Conservation (phyloP, 1,140 invertebrate species). For the Monochamus saltuarius region DNA sequence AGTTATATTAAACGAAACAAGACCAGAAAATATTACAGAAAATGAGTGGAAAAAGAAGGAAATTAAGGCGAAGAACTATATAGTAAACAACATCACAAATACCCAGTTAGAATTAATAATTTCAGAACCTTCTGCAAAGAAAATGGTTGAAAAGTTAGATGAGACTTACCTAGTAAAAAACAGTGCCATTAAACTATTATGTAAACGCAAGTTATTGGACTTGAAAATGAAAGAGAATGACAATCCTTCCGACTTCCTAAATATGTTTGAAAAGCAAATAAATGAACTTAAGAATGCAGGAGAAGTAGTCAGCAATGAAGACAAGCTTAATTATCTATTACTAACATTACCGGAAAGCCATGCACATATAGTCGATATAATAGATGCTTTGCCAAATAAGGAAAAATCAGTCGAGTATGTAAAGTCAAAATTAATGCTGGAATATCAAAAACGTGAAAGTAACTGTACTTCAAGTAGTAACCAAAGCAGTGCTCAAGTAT, state of each 20-base stretch:
- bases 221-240: constrained; percentile 19
- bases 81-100: neutral
- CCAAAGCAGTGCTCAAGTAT: too few relatives aligned
- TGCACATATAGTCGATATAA: too few relatives aligned
- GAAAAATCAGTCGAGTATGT: constrained; percentile 24
- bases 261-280: constrained; percentile 16
- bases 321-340: constrained; percentile 15
- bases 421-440: constrained; percentile 12
- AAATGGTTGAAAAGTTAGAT: constrained; percentile 7
- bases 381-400: neutral
- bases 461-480: neutral
- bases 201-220: constrained; percentile 1
- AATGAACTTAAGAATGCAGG: constrained; percentile 21
- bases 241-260: constrained; percentile 12
- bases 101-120: constrained; percentile 10
- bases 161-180: neutral
- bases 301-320: neutral
- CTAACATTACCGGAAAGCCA: too few relatives aligned
- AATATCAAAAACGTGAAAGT: constrained; percentile 6
- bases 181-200: constrained; percentile 3
- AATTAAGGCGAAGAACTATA: neutral
- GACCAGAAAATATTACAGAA: neutral
- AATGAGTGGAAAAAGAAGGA: neutral
- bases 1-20: too few relatives aligned
- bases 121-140: neutral